Base-by-base conservation (phyloP, 2,888 invertebrate genomes). In the Chaetogeoica ovagalla region DNA sequence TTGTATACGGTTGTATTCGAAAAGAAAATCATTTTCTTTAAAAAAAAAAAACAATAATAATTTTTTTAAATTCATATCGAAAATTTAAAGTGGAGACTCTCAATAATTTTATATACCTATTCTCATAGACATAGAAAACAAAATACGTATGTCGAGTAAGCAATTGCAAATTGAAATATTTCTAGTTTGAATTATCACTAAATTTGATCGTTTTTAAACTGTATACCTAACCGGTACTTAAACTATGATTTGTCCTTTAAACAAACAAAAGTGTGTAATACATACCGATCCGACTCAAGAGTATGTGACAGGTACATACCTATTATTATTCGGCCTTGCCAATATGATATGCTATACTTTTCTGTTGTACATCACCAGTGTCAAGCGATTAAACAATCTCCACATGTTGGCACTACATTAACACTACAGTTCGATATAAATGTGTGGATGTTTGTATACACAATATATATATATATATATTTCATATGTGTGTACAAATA, bases 271-370 rank as follows among this genome's bases (percentile, higher is more conserved):
- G 39, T 15, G 48, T 72, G 19, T 48, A 62, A 60, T 60, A 65
- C 55, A 66, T 65, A 65, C 30, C 63, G 55, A 75, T 57, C 30
- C 63, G 39, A 75, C 43, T n/a, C 30, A 19, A 60, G 19, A 65
- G 13, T 48, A 48, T 57, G 57, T 75, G 74, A 65, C 74, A 57
- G 55, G 63, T 65, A 65, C 23, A 65, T 55, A 30, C 30, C 30
- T 30, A 63, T 70, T 69, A 59, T 37, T 77, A 39, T 62, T 70
- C 19, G 70, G 23, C 77, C 77, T 77, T 77, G 77, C 4, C 9
- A 6, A 59, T 68, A 62, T 30, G 4, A 30, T 69, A 65, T 66
- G 57, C 57, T 75, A 63, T 66, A 66, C 39, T 57, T 57, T 57
- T 23, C n/a, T 48, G 62, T 77, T 48, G 62, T 77, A 62, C 69